phyloP scores from a whole-genome alignment of 1,140 invertebrate genomes.

The Drusus annulatus region DNA sequence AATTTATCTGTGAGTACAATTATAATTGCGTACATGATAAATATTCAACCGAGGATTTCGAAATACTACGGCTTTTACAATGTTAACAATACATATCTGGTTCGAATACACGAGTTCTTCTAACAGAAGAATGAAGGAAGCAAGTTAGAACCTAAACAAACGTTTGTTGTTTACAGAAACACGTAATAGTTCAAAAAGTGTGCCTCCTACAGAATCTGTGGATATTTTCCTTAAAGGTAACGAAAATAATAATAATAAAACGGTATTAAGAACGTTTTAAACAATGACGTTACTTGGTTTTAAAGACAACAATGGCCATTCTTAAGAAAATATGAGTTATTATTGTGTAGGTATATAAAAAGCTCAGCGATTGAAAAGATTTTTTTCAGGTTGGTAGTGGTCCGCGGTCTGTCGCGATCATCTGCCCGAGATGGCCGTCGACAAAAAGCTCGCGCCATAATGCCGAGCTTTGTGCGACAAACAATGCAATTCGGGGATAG shows the following conservation, averaged over 20 bases:
- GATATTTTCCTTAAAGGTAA: background rate
- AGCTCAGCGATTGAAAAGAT: conserved; percentile 6
- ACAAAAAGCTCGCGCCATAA: conserved; percentile 39
- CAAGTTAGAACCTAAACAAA: background rate
- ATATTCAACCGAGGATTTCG: no score
- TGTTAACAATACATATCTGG: no score
- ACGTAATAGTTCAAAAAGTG: background rate
- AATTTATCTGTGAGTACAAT: no score
- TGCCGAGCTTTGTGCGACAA: conserved; percentile 32
- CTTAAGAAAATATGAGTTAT: conserved; percentile 34
- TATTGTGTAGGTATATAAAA: conserved; percentile 23
- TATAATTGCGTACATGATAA: no score
- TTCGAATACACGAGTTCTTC: background rate
- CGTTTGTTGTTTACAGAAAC: no score
- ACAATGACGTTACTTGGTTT: no score
- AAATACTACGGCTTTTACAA: no score
- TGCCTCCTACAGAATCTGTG: background rate
- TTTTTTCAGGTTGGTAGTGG: conserved; percentile 28
- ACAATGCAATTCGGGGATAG: conserved; percentile 35
- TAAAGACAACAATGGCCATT: conserved; percentile 11
- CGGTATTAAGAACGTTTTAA: conserved; percentile 22
- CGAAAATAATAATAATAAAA: background rate
- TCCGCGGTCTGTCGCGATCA: conserved; percentile 33
- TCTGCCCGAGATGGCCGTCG: conserved; percentile 7
- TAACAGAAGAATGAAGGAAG: background rate